phyloP scores from a whole-genome alignment of 2,797 vertebrate species.

The Pseudomugil gertrudae region DNA sequence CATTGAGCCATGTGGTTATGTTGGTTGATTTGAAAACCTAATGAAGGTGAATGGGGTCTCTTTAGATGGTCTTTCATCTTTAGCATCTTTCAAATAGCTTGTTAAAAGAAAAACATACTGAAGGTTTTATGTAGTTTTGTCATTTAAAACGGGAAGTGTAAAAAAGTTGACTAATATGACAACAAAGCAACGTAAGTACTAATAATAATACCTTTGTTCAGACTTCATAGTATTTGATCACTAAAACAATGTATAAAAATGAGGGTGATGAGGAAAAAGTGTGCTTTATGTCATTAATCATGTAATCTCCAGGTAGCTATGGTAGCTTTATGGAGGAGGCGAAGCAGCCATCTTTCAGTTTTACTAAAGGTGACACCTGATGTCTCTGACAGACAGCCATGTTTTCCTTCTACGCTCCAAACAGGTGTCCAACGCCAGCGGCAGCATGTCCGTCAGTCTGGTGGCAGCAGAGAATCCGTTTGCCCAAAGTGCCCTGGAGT shows the following conservation, averaged over 20 bases:
- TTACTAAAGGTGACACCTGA: background rate
- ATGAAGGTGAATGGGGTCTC: background rate
- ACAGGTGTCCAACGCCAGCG: slow-evolving; percentile 91
- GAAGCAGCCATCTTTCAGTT: background rate
- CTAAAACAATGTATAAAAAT: background rate
- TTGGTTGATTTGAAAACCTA: background rate
- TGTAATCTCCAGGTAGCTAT: background rate
- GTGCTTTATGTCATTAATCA: too few species aligned
- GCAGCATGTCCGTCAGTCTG: slow-evolving; percentile 88
- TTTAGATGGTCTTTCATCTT: too few species aligned
- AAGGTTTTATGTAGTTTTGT: background rate
- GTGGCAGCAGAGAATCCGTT: slow-evolving; percentile 98
- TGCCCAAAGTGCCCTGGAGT: slow-evolving; percentile 88
- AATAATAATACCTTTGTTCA: background rate
- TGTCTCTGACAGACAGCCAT: background rate
- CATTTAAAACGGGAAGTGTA: background rate
- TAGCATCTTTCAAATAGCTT: background rate
- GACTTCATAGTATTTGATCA: background rate
- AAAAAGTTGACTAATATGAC: background rate
- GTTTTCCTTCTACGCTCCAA: background rate
- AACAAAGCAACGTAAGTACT: too few species aligned
- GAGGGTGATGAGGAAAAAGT: background rate
- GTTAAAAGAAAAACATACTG: background rate
- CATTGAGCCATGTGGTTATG: background rate
- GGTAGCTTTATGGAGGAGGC: background rate